phyloP scores from a whole-genome alignment of 2,113 vertebrate species.

The Xenopus borealis region DNA sequence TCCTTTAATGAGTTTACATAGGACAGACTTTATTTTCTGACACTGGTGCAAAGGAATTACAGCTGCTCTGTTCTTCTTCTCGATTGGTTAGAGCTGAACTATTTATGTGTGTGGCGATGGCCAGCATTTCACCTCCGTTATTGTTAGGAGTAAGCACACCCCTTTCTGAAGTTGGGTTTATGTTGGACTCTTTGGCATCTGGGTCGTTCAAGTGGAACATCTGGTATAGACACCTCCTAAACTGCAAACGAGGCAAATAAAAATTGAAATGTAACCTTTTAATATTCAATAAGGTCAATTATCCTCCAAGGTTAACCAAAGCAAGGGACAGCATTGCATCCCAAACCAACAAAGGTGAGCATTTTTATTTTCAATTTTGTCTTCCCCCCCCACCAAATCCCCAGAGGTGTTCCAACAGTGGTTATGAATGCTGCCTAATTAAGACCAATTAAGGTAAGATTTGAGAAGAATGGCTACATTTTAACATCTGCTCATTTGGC shows the following conservation, averaged over 20 bases:
- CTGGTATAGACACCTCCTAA: slow-evolving; percentile 78
- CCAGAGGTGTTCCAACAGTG: too few species aligned
- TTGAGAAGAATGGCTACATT: too few species aligned
- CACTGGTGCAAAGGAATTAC: slow-evolving; percentile 57
- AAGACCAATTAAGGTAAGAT: too few species aligned
- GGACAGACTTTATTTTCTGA: slow-evolving; percentile 73
- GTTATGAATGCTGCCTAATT: too few species aligned
- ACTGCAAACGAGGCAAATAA: slow-evolving; percentile 61
- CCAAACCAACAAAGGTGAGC: too few species aligned
- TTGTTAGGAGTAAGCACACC: slow-evolving; percentile 59
- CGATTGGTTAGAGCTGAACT: slow-evolving; percentile 43
- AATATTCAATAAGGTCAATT: too few species aligned
- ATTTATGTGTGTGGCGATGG: slow-evolving; percentile 59
- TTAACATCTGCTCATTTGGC: too few species aligned
- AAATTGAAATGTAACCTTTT: too few species aligned
- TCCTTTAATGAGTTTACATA: slow-evolving; percentile 48
- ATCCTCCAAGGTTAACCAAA: too few species aligned
- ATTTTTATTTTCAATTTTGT: too few species aligned
- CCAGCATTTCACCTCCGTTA: slow-evolving; percentile 67
- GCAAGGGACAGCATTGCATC: too few species aligned
- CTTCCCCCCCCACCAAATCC: too few species aligned
- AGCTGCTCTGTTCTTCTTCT: slow-evolving; percentile 56
- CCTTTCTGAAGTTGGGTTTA: slow-evolving; percentile 63
- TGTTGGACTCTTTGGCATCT: slow-evolving; percentile 52
- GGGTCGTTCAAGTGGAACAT: slow-evolving; percentile 63